Evolutionary conservation across 2,797 vertebrate species (phyloP).

Genomic region (Aplochiton taeniatus): DNA sequence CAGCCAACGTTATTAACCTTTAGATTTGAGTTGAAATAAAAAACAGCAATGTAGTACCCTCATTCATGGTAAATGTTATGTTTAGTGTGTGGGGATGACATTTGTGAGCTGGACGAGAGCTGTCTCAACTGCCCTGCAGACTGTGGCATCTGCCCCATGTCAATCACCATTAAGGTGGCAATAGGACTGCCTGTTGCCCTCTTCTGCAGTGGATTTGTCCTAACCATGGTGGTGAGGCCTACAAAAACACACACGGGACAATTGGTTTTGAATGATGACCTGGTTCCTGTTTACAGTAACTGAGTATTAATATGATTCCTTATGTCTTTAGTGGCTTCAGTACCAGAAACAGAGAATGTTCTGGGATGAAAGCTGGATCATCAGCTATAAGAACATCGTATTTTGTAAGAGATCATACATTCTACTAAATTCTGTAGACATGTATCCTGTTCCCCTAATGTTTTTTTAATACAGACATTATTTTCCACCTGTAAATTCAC

Average conservation of each 20-base stretch:
- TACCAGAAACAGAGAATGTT: slow-evolving; percentile 85
- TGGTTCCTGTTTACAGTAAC: background rate
- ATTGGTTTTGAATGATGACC: background rate
- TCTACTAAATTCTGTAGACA: background rate
- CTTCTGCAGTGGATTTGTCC: slow-evolving; percentile 76
- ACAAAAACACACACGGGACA: too few species aligned
- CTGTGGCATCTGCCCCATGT: slow-evolving; percentile 79
- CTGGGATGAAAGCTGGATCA: slow-evolving; percentile 84
- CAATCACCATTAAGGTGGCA: slow-evolving; percentile 72
- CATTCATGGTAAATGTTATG: slow-evolving; percentile 1
- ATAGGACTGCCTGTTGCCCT: slow-evolving; percentile 75
- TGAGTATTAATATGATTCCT: background rate
- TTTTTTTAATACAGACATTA: background rate
- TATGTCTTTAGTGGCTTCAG: slow-evolving; percentile 72
- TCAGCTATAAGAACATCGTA: slow-evolving; percentile 74
- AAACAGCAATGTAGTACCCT: too few species aligned
- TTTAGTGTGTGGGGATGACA: slow-evolving; percentile 75
- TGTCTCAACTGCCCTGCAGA: slow-evolving; percentile 80
- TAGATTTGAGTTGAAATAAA: too few species aligned
- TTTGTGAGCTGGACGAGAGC: slow-evolving; percentile 74
- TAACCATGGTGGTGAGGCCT: slow-evolving; percentile 75
- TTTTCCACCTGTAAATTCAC: background rate
- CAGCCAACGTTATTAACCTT: too few species aligned
- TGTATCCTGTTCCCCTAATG: too few species aligned
- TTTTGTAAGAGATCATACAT: slow-evolving; percentile 64